A percentile compares a stretch with the other conserved stretches of the same genome.
These are phyloP conservation scores for Anastatus disparis DNA, from an alignment of 1,140 invertebrate species.

Conservation along the genomic window DNA sequence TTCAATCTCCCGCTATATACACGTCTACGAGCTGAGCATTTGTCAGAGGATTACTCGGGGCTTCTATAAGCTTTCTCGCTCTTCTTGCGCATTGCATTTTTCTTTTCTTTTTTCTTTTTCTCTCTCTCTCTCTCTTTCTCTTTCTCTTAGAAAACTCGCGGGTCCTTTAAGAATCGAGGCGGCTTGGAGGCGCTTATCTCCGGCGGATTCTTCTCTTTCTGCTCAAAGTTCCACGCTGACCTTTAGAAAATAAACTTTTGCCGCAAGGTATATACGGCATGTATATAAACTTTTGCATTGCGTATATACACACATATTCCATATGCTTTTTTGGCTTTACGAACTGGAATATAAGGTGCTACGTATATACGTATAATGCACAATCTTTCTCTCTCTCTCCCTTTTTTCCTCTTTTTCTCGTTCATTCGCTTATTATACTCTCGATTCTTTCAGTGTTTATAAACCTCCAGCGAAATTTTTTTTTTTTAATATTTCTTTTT, in stretches of 20 bases:
- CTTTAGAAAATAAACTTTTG: slow-evolving; percentile 7
- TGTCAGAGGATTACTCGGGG: slow-evolving; percentile 33
- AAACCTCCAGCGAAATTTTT: not conserved
- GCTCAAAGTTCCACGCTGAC: not conserved
- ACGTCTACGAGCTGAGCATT: slow-evolving; percentile 11
- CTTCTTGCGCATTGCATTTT: not conserved
- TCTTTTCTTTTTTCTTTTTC: not conserved
- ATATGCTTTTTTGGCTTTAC: not conserved
- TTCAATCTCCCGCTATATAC: slow-evolving; percentile 35
- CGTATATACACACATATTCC: not conserved
- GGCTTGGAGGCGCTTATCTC: slow-evolving; percentile 4
- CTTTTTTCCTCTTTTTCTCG: not conserved
- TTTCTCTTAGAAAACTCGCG: slow-evolving; percentile 2
- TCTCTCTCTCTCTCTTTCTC: not conserved
- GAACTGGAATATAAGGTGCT: slow-evolving; percentile 5
- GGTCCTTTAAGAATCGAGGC: slow-evolving; percentile 10
- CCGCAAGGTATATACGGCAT: not conserved
- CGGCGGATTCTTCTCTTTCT: slow-evolving; percentile 2
- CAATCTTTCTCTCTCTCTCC: too few species aligned
- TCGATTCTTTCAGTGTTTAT: too few species aligned
- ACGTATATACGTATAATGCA: not conserved
- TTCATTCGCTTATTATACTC: not conserved
- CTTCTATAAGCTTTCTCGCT: not conserved
- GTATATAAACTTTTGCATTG: not conserved
- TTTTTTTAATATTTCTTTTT: not conserved